These are phyloP conservation scores for Cichlasoma orientale DNA, from an alignment of 2,797 vertebrate species.

Conservation along the genomic window DNA sequence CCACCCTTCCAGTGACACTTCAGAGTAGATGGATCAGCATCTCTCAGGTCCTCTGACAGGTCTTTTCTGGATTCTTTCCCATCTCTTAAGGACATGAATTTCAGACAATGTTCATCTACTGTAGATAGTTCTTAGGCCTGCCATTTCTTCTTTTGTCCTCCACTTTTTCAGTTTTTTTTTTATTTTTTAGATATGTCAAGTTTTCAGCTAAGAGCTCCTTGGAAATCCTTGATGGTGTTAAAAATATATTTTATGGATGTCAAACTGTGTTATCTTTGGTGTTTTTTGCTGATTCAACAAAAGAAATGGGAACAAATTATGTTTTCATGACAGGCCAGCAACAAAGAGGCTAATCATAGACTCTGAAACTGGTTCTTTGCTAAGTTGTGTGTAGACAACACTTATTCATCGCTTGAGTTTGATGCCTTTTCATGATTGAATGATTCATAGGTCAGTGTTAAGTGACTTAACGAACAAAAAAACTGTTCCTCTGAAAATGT, in stretches of 20 bases:
- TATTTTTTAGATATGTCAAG: background rate
- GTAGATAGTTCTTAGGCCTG: background rate
- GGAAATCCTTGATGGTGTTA: background rate
- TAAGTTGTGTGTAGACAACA: too few species aligned
- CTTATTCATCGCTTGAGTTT: too few species aligned
- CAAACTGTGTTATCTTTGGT: background rate
- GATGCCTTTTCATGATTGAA: too few species aligned
- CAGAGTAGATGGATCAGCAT: background rate
- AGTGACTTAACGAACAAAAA: too few species aligned
- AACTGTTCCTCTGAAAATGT: too few species aligned
- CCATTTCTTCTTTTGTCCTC: background rate
- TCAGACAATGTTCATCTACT: background rate
- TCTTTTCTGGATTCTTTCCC: background rate
- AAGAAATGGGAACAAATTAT: too few species aligned
- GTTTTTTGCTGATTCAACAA: background rate
- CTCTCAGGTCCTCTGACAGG: background rate
- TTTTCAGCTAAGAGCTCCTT: background rate
- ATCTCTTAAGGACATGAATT: background rate
- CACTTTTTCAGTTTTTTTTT: background rate
- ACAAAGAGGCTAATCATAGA: too few species aligned
- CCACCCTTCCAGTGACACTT: background rate
- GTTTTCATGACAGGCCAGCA: too few species aligned
- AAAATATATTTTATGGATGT: background rate
- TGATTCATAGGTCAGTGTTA: too few species aligned
- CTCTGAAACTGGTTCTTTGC: too few species aligned